Evolutionary conservation across 1,140 invertebrate genomes (phyloP).

Genomic region (Vollenhovia emeryi): DNA sequence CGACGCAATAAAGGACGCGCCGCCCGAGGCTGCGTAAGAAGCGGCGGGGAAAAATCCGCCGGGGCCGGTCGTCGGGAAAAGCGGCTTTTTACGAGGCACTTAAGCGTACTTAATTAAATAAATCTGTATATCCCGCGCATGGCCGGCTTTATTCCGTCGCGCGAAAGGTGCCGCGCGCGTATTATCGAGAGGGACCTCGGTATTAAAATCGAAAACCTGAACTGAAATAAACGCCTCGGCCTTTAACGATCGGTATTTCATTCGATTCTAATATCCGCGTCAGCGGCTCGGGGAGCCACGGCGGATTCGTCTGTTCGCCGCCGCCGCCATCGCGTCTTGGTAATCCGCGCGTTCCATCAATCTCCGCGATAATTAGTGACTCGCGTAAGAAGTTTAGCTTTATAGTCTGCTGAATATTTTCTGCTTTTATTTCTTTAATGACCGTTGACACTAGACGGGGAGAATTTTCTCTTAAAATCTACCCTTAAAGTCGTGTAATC

Average conservation of each 20-base stretch:
- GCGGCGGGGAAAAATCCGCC: neutral
- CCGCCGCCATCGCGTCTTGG: slow-evolving; percentile 47
- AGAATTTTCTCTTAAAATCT: too few relatives aligned
- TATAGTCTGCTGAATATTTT: slow-evolving; percentile 14
- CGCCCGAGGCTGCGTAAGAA: neutral
- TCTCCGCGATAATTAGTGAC: slow-evolving; percentile 67
- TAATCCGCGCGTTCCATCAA: slow-evolving; percentile 64
- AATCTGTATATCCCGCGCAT: slow-evolving; percentile 22
- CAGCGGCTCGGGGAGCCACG: neutral
- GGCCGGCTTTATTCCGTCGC: slow-evolving; percentile 20
- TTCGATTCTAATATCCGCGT: slow-evolving; percentile 65
- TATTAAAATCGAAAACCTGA: slow-evolving; percentile 1
- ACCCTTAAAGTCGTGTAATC: too few relatives aligned
- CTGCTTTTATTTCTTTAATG: slow-evolving; percentile 1
- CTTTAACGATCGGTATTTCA: slow-evolving; percentile 66
- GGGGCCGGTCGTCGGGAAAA: neutral
- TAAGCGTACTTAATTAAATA: slow-evolving; percentile 65
- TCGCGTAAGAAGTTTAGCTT: slow-evolving; percentile 64
- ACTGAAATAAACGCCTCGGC: slow-evolving; percentile 41
- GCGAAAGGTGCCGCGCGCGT: slow-evolving; percentile 28
- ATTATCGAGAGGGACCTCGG: slow-evolving; percentile 14
- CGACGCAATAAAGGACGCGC: neutral
- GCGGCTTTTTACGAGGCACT: slow-evolving; percentile 37
- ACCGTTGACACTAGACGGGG: too few relatives aligned
- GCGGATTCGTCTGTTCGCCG: slow-evolving; percentile 44